Conservation (phyloP, 1,140 invertebrate genomes). For the Rhagoletis zephyria region DNA sequence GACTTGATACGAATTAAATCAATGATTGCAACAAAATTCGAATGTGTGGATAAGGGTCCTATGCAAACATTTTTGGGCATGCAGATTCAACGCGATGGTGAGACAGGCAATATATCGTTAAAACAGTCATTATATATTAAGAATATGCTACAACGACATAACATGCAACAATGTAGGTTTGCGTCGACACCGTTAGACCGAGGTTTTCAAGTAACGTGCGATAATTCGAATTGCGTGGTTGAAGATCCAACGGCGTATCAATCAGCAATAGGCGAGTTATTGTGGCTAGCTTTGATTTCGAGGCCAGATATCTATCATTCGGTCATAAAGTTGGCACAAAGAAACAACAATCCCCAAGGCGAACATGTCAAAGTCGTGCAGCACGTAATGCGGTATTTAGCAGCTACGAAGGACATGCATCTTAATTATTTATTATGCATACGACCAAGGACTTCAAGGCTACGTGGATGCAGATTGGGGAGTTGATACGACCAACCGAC, state of each 20-base stretch:
- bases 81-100: slow-evolving; percentile 59
- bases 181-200: slow-evolving; percentile 62
- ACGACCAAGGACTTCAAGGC: background rate
- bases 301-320: slow-evolving; percentile 64
- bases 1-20: background rate
- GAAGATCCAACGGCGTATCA: slow-evolving; percentile 57
- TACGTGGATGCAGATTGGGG: background rate
- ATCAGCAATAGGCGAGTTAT: slow-evolving; percentile 62
- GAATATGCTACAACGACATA: slow-evolving; percentile 67
- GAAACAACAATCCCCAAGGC: background rate
- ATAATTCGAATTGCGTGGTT: background rate
- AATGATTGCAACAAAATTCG: slow-evolving; percentile 21
- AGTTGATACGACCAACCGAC: background rate
- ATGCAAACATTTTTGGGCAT: slow-evolving; percentile 65
- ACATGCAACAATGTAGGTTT: slow-evolving; percentile 63
- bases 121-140: slow-evolving; percentile 68
- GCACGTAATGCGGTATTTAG: background rate
- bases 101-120: slow-evolving; percentile 57
- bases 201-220: slow-evolving; percentile 51
- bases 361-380: background rate
- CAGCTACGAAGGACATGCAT: background rate
- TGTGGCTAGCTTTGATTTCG: slow-evolving; percentile 56
- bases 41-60: slow-evolving; percentile 31
- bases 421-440: background rate
- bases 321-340: background rate